A percentile compares a stretch with the other conserved stretches of the same genome.
Conservation (phyloP, 2,113 vertebrate genomes). For the Delphinus delphis region DNA sequence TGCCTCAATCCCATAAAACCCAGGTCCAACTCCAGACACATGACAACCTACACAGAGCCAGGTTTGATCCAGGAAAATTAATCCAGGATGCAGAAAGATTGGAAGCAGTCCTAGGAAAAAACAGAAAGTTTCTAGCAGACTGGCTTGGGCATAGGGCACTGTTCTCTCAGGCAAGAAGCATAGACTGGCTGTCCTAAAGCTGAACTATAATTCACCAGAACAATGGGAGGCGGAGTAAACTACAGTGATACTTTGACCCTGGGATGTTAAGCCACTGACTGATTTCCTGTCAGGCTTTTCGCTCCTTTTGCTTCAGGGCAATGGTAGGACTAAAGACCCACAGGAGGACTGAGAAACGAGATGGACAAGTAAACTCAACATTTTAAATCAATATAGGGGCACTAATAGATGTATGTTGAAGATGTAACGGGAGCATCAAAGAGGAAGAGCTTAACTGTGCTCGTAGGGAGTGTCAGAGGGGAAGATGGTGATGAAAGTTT, state of each 20-base stretch:
- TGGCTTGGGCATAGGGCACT: not conserved
- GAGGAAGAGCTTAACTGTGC: not conserved
- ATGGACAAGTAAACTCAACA: not conserved
- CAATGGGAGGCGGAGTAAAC: not conserved
- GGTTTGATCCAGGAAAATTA: not conserved
- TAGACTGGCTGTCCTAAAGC: not conserved
- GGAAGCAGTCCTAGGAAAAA: not conserved
- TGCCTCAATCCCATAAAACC: not conserved
- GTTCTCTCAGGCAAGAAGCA: not conserved
- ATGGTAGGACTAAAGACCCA: not conserved
- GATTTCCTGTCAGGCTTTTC: not conserved
- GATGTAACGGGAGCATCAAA: not conserved
- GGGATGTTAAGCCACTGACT: not conserved
- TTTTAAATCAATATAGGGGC: not conserved
- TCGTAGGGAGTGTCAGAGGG: not conserved
- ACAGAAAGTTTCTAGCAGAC: not conserved
- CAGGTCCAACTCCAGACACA: not conserved
- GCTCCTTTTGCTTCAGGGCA: slow-evolving; percentile 5
- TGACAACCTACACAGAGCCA: not conserved
- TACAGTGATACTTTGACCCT: not conserved
- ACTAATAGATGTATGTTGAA: not conserved
- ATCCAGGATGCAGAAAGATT: not conserved
- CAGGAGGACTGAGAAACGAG: not conserved
- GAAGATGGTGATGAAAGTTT: not conserved
- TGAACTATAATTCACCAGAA: not conserved